Conservation (phyloP, 2,888 invertebrate genomes). For the Cheilosia vernalis region DNA sequence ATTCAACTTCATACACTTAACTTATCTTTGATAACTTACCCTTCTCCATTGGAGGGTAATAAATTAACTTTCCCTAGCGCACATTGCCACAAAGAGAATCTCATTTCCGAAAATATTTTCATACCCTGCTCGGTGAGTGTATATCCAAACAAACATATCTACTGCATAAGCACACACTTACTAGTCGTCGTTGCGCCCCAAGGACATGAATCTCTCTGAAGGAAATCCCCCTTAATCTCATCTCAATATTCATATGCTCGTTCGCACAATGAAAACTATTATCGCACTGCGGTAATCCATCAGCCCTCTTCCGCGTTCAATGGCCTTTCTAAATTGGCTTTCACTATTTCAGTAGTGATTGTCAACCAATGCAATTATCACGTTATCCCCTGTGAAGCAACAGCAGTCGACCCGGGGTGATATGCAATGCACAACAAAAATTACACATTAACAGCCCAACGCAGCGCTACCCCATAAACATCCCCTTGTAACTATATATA, state of each 20-base stretch:
- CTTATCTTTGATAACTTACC: slow-evolving; percentile 7
- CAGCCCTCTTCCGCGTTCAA: slow-evolving; percentile 47
- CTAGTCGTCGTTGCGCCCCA: background rate
- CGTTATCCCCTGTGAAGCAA: slow-evolving; percentile 46
- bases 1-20: slow-evolving; percentile 3
- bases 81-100: slow-evolving; percentile 1
- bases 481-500: slow-evolving; percentile 31
- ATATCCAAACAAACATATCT: slow-evolving; percentile 17
- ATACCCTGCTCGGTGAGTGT: background rate
- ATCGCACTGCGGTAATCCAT: slow-evolving; percentile 61
- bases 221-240: slow-evolving; percentile 59
- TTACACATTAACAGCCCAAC: slow-evolving; percentile 32
- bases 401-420: slow-evolving; percentile 43
- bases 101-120: background rate
- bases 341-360: slow-evolving; percentile 65
- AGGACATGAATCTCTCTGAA: slow-evolving; percentile 17
- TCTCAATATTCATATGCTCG: slow-evolving; percentile 72
- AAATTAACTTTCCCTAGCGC: slow-evolving; percentile 13
- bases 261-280: slow-evolving; percentile 67
- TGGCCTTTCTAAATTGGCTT: slow-evolving; percentile 66
- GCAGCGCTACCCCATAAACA: slow-evolving; percentile 57
- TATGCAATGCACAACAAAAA: slow-evolving; percentile 25
- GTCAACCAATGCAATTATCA: slow-evolving; percentile 72
- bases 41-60: background rate
- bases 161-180: slow-evolving; percentile 13